These are phyloP conservation scores for Myripristis jacobus DNA, from an alignment of 2,797 vertebrate genomes.

Conservation along the genomic window DNA sequence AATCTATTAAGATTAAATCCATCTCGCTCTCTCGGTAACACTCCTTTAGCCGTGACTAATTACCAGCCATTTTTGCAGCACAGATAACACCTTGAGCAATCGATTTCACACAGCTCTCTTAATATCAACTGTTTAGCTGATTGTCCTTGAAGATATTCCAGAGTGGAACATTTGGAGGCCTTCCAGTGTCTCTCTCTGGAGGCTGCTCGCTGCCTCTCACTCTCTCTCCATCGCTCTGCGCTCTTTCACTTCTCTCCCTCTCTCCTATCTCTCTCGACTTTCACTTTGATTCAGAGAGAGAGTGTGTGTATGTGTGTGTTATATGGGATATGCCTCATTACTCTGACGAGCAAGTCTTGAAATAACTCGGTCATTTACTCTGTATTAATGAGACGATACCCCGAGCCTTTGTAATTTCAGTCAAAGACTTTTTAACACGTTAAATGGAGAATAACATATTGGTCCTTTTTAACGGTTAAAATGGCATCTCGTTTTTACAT, in stretches of 20 bases:
- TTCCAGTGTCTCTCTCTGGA: constrained; percentile 51
- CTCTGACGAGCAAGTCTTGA: constrained; percentile 58
- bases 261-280: constrained; percentile 24
- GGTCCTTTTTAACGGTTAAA: not conserved
- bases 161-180: constrained; percentile 72
- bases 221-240: constrained; percentile 35
- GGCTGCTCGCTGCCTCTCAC: not conserved
- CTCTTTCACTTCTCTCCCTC: constrained; percentile 7
- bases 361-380: constrained; percentile 58
- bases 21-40: constrained; percentile 69
- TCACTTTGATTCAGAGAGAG: constrained; percentile 39
- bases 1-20: constrained; percentile 81
- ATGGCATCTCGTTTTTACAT: not conserved
- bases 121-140: constrained; percentile 81
- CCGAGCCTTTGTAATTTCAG: constrained; percentile 41
- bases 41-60: constrained; percentile 83
- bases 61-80: constrained; percentile 73
- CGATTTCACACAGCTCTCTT: constrained; percentile 79
- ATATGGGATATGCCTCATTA: constrained; percentile 64
- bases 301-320: constrained; percentile 20
- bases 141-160: constrained; percentile 82
- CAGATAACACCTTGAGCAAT: constrained; percentile 81
- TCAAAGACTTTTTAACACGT: constrained; percentile 19
- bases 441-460: constrained; percentile 21
- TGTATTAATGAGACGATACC: constrained; percentile 51